These are phyloP conservation scores for Myoxocephalus aenaeus DNA, from an alignment of 2,797 vertebrate species.

Conservation along the genomic window DNA sequence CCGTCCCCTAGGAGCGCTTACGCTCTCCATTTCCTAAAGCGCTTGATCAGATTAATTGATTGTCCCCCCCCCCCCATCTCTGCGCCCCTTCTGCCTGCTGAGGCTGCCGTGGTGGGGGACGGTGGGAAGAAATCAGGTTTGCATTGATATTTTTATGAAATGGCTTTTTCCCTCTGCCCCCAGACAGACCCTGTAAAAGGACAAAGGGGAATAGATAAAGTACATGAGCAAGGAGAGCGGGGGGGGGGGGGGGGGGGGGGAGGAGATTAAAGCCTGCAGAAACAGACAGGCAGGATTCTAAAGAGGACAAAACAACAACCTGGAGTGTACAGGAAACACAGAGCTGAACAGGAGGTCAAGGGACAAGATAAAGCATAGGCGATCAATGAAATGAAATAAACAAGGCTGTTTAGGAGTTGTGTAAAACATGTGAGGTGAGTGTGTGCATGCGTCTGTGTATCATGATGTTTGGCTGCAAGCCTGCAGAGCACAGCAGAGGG, in stretches of 20 bases:
- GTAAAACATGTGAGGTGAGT: conserved; percentile 42
- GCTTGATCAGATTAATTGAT: conserved; percentile 92
- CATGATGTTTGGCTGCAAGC: conserved; percentile 58
- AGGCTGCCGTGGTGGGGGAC: conserved; percentile 48
- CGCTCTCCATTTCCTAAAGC: conserved; percentile 88
- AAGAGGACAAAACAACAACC: conserved; percentile 71
- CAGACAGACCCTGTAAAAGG: conserved; percentile 67
- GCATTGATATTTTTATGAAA: conserved; percentile 87
- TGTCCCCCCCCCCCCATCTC: conserved; percentile 55
- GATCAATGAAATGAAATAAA: conserved; percentile 76
- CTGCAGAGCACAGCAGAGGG: conserved; percentile 60
- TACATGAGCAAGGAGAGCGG: conserved; percentile 28
- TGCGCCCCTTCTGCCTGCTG: conserved; percentile 54
- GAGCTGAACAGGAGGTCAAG: conserved; percentile 55
- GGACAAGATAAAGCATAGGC: conserved; percentile 61
- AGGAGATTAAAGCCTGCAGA: conserved; percentile 43
- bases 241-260: background rate
- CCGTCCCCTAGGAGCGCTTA: conserved; percentile 86
- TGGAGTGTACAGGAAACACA: conserved; percentile 55
- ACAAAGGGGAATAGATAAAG: conserved; percentile 76
- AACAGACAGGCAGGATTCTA: conserved; percentile 63
- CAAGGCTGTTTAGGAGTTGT: conserved; percentile 50
- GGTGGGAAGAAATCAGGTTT: conserved; percentile 81
- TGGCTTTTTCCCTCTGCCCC: conserved; percentile 68
- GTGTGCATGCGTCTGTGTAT: conserved; percentile 35